Evolutionary conservation across 64 coral and sea anemone genomes (phyloP), one percentile per base, ranked within the genome.

Genomic region (Stichodactyla helianthus): DNA sequence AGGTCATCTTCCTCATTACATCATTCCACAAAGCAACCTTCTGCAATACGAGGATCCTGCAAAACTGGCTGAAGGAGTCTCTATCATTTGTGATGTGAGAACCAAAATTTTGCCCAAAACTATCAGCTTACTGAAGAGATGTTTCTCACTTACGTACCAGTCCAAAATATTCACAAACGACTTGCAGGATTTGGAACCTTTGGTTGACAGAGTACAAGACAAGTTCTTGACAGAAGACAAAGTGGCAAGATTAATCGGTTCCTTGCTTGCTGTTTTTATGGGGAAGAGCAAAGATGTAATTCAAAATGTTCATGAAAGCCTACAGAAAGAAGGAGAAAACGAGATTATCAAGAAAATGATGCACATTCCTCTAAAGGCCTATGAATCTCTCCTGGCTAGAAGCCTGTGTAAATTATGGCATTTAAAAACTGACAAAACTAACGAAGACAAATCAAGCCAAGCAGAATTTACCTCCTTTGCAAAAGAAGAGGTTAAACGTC

Each of bases 11-110:
- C 54, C 54, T 56, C 90, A n/a, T n/a, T n/a, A n/a, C n/a, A n/a
- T n/a, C n/a, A n/a, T n/a, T n/a, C n/a, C n/a, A n/a, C n/a, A n/a
- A 25, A 94, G 93, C 25, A 91, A 94, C 31, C 85, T 94, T 15
- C 19, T 94, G 20, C 44, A 79, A n/a, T 58, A 70, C 35, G 89
- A 94, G 85, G 89, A 94, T 70, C 89, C 85, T 5, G 67, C 67
- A 7, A 85, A 61, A 65, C 79, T 94, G 9, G 57, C 71, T 6
- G 86, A 94, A 88, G 89, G 67, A 61, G 89, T 89, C 83, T 11
- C 58, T 50, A 6, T 77, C 17, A 86, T 95, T 18, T 25, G 3
- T 63, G 83, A 92, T 20, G 59, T 92, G 3, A 91, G 93, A 84
- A 86, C 13, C 52, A 54, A 61, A 27, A 92, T 95, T 20, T 77